phyloP scores from a whole-genome alignment of 37 sponge, comb jelly and placozoan genomes.

The Hexactinellida sp. region DNA sequence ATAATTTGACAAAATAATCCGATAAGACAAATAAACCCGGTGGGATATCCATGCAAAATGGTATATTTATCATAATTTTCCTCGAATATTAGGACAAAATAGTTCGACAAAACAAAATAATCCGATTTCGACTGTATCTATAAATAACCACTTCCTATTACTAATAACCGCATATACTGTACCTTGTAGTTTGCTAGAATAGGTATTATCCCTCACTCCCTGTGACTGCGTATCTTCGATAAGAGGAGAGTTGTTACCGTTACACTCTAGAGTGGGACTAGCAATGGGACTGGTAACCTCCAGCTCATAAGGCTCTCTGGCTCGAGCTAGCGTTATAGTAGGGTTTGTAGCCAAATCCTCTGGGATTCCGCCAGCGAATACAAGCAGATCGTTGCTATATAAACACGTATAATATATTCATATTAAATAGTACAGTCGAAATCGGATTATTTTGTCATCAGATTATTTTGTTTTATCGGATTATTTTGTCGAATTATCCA shows the following conservation, averaged over 20 bases:
- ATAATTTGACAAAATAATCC: no score
- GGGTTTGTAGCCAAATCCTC: background rate
- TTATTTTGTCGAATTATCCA: no score
- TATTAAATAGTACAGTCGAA: no score
- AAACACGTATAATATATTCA: background rate
- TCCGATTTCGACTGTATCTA: background rate
- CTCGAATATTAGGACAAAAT: no score
- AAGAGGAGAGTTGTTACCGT: background rate
- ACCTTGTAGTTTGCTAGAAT: background rate
- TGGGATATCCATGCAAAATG: no score
- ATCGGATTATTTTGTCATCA: no score
- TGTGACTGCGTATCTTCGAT: background rate
- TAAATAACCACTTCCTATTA: background rate
- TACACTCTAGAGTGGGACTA: background rate
- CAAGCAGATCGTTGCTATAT: background rate
- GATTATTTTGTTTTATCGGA: no score
- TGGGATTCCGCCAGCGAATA: conserved; percentile 7
- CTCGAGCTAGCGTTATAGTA: background rate
- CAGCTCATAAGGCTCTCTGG: background rate
- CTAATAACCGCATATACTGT: background rate
- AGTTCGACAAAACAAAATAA: background rate
- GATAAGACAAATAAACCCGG: no score
- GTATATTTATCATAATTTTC: no score
- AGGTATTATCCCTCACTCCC: no score
- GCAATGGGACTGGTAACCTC: background rate